Evolutionary conservation across 2,888 invertebrate species (phyloP), one percentile per base, ranked within the genome.

Genomic region (Lycophotia porphyrea): DNA sequence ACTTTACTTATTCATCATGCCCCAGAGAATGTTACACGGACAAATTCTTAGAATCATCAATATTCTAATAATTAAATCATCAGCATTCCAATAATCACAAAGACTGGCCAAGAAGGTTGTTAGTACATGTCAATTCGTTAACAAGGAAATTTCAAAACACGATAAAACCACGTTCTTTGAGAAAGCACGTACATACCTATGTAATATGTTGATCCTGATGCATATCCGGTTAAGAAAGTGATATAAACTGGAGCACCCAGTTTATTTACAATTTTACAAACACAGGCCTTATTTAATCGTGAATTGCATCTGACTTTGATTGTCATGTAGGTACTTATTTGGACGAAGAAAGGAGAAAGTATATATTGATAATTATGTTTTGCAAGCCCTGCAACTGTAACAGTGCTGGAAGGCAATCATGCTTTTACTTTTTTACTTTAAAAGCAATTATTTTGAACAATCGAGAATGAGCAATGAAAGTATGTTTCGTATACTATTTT

Each of bases 211-310:
- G 13, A 60, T 72, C 4, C 31, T 66, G 73, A 67, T 61, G 55
- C 67, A 76, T 61, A 76, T 76, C 66, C 71, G 65, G 44, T 78
- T 78, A 74, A 60, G 87, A 87, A 87, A 85, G 85, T 64, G 36
- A 74, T 66, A 65, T 60, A 63, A 80, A 80, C 47, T 80, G 27
- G 84, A 79, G 71, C 81, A 81, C 78, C 65, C 49, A 64, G 39
- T 84, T 65, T 66, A n/a, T 36, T 18, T 60, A 60, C 69, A 72
- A 13, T 65, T 81, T 71, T 24, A 63, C 52, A 71, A 60, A 63
- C 7, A n/a, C 5, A 31, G 11, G 55, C 52, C 44, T 64, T 67
- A 73, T 73, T 69, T 52, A 15, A 47, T 55, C 0, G 15, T 5
- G 21, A 42, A 55, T 15, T 73, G 66, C 15, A 60, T 47, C 18